phyloP scores from a whole-genome alignment of 2,888 invertebrate genomes.

The Mimachlamys varia region DNA sequence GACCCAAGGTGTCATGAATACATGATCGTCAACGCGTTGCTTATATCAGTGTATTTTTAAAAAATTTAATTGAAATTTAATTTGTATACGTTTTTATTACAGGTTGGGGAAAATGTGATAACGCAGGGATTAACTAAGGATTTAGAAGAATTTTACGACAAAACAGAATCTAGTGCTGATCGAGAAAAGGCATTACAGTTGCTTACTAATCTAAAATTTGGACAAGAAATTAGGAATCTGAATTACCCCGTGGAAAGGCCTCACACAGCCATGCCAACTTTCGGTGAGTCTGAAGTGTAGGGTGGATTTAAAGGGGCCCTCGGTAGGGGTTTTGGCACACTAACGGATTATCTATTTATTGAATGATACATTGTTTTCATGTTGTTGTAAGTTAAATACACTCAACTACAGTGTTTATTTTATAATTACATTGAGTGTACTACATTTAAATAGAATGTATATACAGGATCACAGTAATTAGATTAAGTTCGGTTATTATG shows the following conservation, averaged over 20 bases:
- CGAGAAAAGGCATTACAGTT: slow-evolving; percentile 74
- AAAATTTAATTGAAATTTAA: not conserved
- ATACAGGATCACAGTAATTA: not conserved
- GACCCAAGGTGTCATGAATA: slow-evolving; percentile 36
- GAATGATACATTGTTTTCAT: not conserved
- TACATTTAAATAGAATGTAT: not conserved
- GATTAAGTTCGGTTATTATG: too few relatives aligned
- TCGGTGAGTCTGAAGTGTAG: slow-evolving; percentile 60
- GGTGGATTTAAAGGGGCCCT: slow-evolving; percentile 18
- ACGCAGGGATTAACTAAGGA: slow-evolving; percentile 70
- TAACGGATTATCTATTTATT: not conserved
- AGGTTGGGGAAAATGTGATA: slow-evolving; percentile 74
- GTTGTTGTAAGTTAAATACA: not conserved
- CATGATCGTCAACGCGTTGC: not conserved
- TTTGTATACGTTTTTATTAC: slow-evolving; percentile 49
- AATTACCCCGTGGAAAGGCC: slow-evolving; percentile 59
- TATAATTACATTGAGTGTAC: not conserved
- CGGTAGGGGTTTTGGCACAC: not conserved
- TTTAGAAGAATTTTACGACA: slow-evolving; percentile 73
- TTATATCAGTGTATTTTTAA: not conserved
- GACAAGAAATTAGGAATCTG: slow-evolving; percentile 53
- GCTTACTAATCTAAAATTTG: slow-evolving; percentile 68
- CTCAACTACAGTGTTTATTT: not conserved
- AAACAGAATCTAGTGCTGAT: slow-evolving; percentile 68
- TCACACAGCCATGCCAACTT: slow-evolving; percentile 68